phyloP scores from a whole-genome alignment of 2,888 invertebrate species.

The Crioceris asparagi region DNA sequence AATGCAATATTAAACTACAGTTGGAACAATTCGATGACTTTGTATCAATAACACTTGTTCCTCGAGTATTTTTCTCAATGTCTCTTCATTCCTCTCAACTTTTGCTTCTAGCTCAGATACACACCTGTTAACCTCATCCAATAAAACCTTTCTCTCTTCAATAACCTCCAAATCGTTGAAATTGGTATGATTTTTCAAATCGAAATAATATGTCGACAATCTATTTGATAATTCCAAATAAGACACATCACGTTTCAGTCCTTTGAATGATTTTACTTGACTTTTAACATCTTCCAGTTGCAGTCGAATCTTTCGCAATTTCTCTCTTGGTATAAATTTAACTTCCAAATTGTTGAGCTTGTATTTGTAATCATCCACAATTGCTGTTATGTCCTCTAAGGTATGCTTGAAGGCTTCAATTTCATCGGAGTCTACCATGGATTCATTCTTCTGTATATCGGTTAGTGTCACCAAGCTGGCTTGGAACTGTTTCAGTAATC shows the following conservation, averaged over 20 bases:
- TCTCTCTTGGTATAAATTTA: conserved; percentile 1
- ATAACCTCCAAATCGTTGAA: conserved; percentile 2
- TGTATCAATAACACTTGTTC: conserved; percentile 11
- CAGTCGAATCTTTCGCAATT: conserved; percentile 10
- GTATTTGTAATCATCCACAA: conserved; percentile 6
- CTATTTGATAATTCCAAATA: conserved; percentile 13
- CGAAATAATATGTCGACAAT: conserved; percentile 14
- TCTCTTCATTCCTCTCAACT: conserved; percentile 14
- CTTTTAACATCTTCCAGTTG: conserved; percentile 12
- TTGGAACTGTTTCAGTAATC: conserved; percentile 14
- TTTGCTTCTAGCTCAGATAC: conserved; percentile 12
- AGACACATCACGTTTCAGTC: conserved; percentile 17
- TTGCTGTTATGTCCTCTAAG: conserved; percentile 9
- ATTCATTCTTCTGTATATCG: conserved; percentile 13
- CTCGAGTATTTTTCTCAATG: conserved; percentile 13
- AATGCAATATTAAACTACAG: neutral
- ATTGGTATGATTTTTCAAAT: conserved; percentile 10
- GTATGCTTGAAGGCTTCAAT: conserved; percentile 15
- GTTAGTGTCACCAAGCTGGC: conserved; percentile 15
- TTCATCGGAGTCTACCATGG: conserved; percentile 12
- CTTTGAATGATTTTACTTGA: conserved; percentile 13
- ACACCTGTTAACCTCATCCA: conserved; percentile 2
- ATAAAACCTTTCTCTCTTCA: conserved; percentile 1
- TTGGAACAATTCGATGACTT: neutral
- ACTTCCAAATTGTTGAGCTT: conserved; percentile 6